Evolutionary conservation across 2,888 invertebrate genomes (phyloP), one percentile per base, ranked within the genome.

Genomic region (Drosophila formosana): DNA sequence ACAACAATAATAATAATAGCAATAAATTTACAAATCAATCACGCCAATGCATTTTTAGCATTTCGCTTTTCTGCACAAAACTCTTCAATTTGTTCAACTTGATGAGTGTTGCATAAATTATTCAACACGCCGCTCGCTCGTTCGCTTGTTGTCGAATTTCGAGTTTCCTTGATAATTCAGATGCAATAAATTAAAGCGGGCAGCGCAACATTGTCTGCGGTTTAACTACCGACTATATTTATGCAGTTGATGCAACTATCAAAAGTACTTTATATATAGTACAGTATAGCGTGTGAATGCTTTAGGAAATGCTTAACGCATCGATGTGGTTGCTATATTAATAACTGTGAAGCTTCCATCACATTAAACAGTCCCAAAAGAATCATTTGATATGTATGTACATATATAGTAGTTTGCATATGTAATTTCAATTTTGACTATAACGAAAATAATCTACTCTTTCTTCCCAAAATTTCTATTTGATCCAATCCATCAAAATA

Each of bases 101-200:
- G 45, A 53, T 18, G 45, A 64, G 45, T 57, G 63, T 63, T 70
- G 75, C 79, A 76, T 76, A 78, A 78, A 74, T 76, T 65, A 57
- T 61, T 62, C 28, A 46, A 37, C 45, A 62, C 37, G 8, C 18
- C 37, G 43, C 23, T 34, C 18, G 7, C 46, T 49, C 37, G 43
- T 9, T 34, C 18, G 7, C 46, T 49, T 34, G 41, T 49, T 61
- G 34, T 61, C 45, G 26, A 61, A 52, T 61, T 61, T 61, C 45
- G 26, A 61, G 45, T 61, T 61, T 61, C 53, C 61, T 53, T 61
- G 34, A 37, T 52, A 53, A 28, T 43, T 34, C 18, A 45, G 53
- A 61, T 61, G 32, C 61, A 45, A 18, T 61, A 45, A 61, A 34
- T 32, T 11, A 52, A 32, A 25, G 13, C 32, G 46, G 6, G 25